Conservation (phyloP, 2,113 vertebrate genomes). For the Anser brachyrhynchus region DNA sequence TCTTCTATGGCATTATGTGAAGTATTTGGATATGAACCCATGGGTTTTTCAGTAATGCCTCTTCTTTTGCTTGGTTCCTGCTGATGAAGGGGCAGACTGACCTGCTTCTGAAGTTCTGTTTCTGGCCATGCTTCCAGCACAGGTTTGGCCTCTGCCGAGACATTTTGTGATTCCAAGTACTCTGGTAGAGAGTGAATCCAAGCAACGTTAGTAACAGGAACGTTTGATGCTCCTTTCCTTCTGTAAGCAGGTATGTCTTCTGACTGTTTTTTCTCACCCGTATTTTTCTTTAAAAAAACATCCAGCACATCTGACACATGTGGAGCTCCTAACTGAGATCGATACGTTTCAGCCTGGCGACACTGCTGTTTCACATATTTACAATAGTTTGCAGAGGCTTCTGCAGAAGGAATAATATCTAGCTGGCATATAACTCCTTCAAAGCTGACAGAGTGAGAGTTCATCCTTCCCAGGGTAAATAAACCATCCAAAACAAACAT, state of each 20-base stretch:
- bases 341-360: constrained; percentile 83
- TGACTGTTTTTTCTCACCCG: constrained; percentile 13
- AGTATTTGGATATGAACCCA: constrained; percentile 1
- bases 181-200: background rate
- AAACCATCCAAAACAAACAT: constrained; percentile 77
- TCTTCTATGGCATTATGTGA: constrained; percentile 71
- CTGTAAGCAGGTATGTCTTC: background rate
- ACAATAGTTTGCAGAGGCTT: constrained; percentile 90
- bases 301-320: background rate
- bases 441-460: constrained; percentile 85
- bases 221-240: background rate
- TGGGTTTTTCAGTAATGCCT: background rate
- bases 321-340: constrained; percentile 65
- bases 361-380: constrained; percentile 90
- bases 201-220: background rate
- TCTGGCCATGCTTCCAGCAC: constrained; percentile 32
- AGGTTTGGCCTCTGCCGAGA: constrained; percentile 23
- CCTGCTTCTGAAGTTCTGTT: background rate
- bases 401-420: constrained; percentile 89
- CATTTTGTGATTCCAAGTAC: constrained; percentile 30
- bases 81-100: background rate
- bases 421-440: constrained; percentile 92
- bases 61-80: constrained; percentile 19
- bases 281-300: background rate
- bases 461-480: constrained; percentile 91